These are phyloP conservation scores for Brachyrhaphis roseni DNA, from an alignment of 2,797 vertebrate genomes.

Conservation along the genomic window DNA sequence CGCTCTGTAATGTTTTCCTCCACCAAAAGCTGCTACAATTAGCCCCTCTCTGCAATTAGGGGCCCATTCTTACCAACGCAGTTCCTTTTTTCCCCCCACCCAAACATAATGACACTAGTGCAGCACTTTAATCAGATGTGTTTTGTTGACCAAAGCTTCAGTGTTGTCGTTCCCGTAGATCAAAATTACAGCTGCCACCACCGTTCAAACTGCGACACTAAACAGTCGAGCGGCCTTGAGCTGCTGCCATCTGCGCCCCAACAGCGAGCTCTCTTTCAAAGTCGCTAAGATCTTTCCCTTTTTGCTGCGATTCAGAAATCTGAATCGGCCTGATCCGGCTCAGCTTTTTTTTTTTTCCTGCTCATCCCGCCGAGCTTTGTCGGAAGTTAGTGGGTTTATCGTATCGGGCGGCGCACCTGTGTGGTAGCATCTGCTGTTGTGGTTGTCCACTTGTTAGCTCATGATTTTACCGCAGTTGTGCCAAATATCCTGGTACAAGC, in stretches of 20 bases:
- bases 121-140: conserved; percentile 5
- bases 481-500: not conserved
- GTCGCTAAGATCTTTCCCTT: not conserved
- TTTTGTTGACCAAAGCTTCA: conserved; percentile 3
- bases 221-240: not conserved
- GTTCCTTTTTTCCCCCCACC: not conserved
- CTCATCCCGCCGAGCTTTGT: not conserved
- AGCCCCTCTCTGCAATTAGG: not conserved
- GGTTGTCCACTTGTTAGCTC: not conserved
- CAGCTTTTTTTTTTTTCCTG: not conserved
- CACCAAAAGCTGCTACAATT: not conserved
- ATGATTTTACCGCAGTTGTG: not conserved
- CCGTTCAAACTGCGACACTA: not conserved
- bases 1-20: not conserved
- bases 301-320: not conserved
- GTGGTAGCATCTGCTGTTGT: not conserved
- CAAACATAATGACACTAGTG: not conserved
- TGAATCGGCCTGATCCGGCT: not conserved
- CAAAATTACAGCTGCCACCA: conserved; percentile 2
- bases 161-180: not conserved
- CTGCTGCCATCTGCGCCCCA: conserved; percentile 5
- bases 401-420: not conserved
- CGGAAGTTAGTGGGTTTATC: not conserved
- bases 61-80: not conserved
- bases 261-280: not conserved